Percentiles rank a stretch among this genome's conserved stretches.
These are phyloP conservation scores for Fregata magnificens DNA, from an alignment of 2,113 vertebrate genomes.

Conservation along the genomic window DNA sequence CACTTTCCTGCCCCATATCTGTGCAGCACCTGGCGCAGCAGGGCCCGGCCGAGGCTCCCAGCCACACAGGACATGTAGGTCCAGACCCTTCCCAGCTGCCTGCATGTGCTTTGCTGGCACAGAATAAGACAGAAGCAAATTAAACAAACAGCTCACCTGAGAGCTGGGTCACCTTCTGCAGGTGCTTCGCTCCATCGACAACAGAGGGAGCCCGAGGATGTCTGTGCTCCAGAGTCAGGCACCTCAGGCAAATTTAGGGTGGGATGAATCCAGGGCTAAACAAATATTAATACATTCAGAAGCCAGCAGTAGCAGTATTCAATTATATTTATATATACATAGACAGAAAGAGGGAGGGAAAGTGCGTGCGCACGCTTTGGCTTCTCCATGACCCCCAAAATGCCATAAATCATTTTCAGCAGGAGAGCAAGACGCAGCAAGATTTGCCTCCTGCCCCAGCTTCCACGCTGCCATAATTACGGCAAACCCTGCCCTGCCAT, in stretches of 20 bases:
- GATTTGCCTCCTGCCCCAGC: background rate
- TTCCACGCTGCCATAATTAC: background rate
- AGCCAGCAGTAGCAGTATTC: background rate
- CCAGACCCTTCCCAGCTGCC: background rate
- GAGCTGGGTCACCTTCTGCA: background rate
- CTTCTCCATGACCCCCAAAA: background rate
- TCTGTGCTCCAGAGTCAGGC: background rate
- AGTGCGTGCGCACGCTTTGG: background rate
- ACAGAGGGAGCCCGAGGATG: conserved; percentile 60
- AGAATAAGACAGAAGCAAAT: background rate
- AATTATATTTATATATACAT: background rate
- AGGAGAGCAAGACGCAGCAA: background rate
- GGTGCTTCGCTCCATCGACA: background rate
- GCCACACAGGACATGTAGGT: background rate
- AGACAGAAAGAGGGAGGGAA: background rate
- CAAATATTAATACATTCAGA: background rate
- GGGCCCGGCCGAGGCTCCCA: rapidly evolving
- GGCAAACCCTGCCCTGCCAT: background rate
- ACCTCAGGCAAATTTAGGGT: background rate
- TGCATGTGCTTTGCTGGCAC: background rate
- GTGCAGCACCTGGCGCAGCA: background rate
- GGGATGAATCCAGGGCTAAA: background rate
- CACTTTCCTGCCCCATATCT: background rate
- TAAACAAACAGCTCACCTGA: background rate
- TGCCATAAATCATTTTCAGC: background rate